Evolutionary conservation across 2,113 vertebrate genomes (phyloP), one percentile per base, ranked within the genome.

Genomic region (Centropus bengalensis): DNA sequence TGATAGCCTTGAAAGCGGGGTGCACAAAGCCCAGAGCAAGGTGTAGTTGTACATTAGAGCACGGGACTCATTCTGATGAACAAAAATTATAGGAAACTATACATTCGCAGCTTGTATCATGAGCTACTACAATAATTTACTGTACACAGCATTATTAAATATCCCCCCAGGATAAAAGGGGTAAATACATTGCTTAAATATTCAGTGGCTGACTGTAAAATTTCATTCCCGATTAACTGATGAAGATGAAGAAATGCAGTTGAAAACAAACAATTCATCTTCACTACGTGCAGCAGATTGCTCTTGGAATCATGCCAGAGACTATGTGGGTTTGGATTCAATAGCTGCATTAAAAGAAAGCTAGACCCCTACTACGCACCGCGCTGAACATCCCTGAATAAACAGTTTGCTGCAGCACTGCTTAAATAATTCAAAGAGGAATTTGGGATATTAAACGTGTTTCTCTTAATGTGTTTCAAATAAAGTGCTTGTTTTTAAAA

Each of bases 231-330:
- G 85, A 93, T 92, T 55, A 96, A 96, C 54, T 11, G 89, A 91
- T 56, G 91, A 95, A 94, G 91, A 95, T 74, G 90, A 95, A 94
- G 95, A 95, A 96, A 97, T 14, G 93, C 88, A 79, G 77, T 89
- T 74, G 88, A 91, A 97, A 95, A 94, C 94, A 95, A 94, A 90
- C 89, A 88, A 96, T 97, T 96, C 91, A 88, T 96, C 93, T 97
- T 91, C 30, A 2, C 81, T 32, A 6, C 2, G 23, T 18, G 5
- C 32, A 59, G 92, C 79, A 27, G 82, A 92, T 63, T 18, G 6
- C 49, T 89, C 78, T 27, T 96, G 94, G 86, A 95, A 14, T 6
- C 9, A n/a, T 0, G 90, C 95, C 96, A 96, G 82, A 17, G 89
- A 86, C 93, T 75, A 22, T 85, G 86, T 45, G 84, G 90, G 73